A percentile compares a stretch with the other conserved stretches of the same genome.
These are phyloP conservation scores for Drosophila sordidapex DNA, from an alignment of 2,888 invertebrate species.

Conservation along the genomic window DNA sequence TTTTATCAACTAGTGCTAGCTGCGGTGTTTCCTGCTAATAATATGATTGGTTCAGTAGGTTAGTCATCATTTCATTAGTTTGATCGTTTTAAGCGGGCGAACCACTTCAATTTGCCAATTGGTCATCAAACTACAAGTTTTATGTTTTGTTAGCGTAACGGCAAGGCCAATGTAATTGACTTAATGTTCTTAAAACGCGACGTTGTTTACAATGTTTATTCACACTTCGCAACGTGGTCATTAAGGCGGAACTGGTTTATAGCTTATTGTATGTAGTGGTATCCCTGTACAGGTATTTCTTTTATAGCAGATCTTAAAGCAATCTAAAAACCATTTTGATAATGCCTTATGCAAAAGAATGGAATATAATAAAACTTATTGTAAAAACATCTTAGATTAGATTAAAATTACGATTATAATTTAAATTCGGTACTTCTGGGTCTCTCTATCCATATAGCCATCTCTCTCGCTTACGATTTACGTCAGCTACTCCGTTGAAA, in stretches of 20 bases:
- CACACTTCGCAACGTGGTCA: slow-evolving; percentile 55
- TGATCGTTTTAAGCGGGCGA: slow-evolving; percentile 8
- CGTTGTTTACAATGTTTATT: slow-evolving; percentile 52
- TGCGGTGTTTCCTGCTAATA: slow-evolving; percentile 7
- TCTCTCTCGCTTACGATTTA: slow-evolving; percentile 22
- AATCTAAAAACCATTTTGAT: not conserved
- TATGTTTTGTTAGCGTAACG: slow-evolving; percentile 29
- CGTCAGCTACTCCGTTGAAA: slow-evolving; percentile 39
- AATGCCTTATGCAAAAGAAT: not conserved
- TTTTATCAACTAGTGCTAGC: not conserved
- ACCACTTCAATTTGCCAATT: slow-evolving; percentile 14
- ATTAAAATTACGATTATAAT: not conserved
- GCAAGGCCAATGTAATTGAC: slow-evolving; percentile 54
- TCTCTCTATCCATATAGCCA: not conserved
- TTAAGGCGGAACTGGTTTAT: slow-evolving; percentile 52
- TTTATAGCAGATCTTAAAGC: not conserved
- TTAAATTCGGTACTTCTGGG: slow-evolving; percentile 2
- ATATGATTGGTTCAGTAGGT: slow-evolving; percentile 18
- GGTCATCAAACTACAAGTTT: slow-evolving; percentile 28
- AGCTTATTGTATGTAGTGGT: not conserved
- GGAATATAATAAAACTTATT: not conserved
- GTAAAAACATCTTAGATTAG: not conserved
- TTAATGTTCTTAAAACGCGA: slow-evolving; percentile 39
- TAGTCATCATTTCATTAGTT: slow-evolving; percentile 26
- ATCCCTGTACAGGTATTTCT: not conserved